phyloP scores from a whole-genome alignment of 2,113 vertebrate species.

The Vulpes vulpes region DNA sequence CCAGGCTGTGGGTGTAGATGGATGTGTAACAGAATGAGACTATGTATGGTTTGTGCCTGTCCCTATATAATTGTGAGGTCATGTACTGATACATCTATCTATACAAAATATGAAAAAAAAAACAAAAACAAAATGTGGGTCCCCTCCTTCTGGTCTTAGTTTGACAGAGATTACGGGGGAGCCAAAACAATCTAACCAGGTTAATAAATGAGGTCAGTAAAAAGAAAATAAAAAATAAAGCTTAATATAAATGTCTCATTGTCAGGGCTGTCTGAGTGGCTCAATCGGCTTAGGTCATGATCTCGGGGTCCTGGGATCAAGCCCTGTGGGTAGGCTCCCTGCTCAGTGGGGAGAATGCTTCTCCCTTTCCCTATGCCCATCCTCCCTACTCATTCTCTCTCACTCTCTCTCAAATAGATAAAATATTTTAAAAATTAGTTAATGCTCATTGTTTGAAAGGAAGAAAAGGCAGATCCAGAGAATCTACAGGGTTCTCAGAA shows the following conservation, averaged over 20 bases:
- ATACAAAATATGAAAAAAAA: neutral
- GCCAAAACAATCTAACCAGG: conserved; percentile 27
- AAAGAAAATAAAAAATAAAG: conserved; percentile 56
- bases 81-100: neutral
- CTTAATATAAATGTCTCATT: conserved; percentile 56
- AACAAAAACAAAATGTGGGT: neutral
- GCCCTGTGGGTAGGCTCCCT: neutral
- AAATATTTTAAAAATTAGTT: too few relatives aligned
- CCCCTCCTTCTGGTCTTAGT: neutral
- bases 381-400: neutral
- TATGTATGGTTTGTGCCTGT: neutral
- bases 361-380: neutral
- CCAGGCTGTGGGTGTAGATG: neutral
- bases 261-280: neutral
- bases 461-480: neutral
- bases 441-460: neutral
- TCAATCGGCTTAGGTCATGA: neutral
- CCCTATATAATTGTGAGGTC: neutral
- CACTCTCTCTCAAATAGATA: neutral
- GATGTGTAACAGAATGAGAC: neutral
- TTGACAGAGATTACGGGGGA: conserved; percentile 30
- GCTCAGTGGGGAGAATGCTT: neutral
- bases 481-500: neutral
- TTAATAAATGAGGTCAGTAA: conserved; percentile 63
- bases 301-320: neutral